Evolutionary conservation across 1,140 invertebrate genomes (phyloP).

Genomic region (Meloidogyne chitwoodi): DNA sequence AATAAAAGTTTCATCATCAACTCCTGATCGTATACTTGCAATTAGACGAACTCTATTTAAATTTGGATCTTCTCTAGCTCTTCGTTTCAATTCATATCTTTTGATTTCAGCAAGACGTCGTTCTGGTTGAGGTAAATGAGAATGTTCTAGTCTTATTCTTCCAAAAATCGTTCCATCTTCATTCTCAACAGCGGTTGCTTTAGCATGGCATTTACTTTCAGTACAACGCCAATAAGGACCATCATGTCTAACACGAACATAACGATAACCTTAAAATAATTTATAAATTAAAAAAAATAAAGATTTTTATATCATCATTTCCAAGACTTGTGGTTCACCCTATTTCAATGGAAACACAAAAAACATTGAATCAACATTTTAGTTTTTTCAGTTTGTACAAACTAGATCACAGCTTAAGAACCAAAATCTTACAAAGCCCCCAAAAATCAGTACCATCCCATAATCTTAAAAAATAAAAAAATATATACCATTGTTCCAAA

Average conservation of each 20-base stretch:
- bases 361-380: too few species aligned
- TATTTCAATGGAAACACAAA: too few species aligned
- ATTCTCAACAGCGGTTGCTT: background rate
- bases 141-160: background rate
- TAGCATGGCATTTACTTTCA: background rate
- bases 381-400: too few species aligned
- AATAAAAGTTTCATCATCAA: slow-evolving; percentile 8
- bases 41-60: background rate
- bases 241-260: background rate
- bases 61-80: slow-evolving; percentile 1
- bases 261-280: slow-evolving; percentile 5
- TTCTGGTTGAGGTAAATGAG: background rate
- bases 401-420: too few species aligned
- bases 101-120: background rate
- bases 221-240: background rate
- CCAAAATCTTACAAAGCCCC: background rate
- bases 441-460: too few species aligned
- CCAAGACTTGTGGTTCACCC: too few species aligned
- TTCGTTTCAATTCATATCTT: background rate
- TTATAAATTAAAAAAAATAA: too few species aligned
- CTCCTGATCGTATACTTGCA: background rate
- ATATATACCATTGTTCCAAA: slow-evolving; percentile 1
- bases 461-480: background rate
- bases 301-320: too few species aligned
- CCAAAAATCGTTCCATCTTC: background rate